These are phyloP conservation scores for Sterrhoptilus dennistouni DNA, from an alignment of 2,113 vertebrate genomes.

Conservation along the genomic window DNA sequence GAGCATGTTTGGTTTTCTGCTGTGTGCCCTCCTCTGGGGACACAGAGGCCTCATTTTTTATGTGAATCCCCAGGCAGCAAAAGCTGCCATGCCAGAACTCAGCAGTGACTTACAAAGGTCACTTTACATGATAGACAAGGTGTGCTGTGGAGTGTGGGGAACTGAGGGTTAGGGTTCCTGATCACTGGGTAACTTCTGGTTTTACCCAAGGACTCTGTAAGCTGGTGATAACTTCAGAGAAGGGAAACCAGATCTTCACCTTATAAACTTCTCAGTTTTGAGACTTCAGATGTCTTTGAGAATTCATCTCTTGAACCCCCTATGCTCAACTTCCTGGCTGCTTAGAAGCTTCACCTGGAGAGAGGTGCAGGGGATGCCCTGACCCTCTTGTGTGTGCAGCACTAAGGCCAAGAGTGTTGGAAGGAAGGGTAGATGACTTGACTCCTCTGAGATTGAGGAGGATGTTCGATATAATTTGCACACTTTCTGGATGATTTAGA, in stretches of 20 bases:
- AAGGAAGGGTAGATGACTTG: not conserved
- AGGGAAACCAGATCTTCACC: not conserved
- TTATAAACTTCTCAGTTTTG: not conserved
- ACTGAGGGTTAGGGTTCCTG: not conserved
- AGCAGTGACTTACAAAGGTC: not conserved
- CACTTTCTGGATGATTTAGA: not conserved
- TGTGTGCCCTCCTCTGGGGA: not conserved
- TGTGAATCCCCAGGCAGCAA: not conserved
- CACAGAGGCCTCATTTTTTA: not conserved
- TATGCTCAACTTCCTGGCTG: not conserved
- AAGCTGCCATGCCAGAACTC: not conserved
- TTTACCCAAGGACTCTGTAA: not conserved
- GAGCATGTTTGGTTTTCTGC: not conserved
- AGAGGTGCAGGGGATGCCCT: not conserved
- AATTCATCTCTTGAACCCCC: not conserved
- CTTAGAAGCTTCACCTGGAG: not conserved
- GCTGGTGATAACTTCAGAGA: not conserved
- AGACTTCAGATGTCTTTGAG: not conserved
- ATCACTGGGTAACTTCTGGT: not conserved
- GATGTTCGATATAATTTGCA: not conserved
- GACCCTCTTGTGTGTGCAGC: not conserved
- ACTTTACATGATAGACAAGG: not conserved
- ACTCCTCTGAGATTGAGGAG: not conserved
- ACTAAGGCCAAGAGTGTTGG: not conserved
- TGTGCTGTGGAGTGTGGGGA: not conserved